Conservation (phyloP, 2,797 vertebrate species). For the Labeo calbasu region DNA sequence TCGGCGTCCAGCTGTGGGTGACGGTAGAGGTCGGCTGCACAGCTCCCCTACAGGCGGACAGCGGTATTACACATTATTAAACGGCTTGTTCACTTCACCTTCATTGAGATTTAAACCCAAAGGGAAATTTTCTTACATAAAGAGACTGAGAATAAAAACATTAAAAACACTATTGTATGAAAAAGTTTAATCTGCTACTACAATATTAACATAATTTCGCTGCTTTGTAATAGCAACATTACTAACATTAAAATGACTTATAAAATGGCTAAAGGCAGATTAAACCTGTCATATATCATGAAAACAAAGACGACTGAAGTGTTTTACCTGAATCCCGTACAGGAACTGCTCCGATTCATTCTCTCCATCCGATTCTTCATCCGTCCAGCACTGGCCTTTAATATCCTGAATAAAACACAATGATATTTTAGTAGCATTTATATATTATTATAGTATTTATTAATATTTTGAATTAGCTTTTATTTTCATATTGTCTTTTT, state of each 20-base stretch:
- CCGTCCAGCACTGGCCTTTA: conserved; percentile 97
- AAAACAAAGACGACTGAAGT: not conserved
- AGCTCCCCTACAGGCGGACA: conserved; percentile 85
- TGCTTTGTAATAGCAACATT: not conserved
- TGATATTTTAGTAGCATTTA: not conserved
- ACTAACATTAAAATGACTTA: not conserved
- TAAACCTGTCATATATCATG: not conserved
- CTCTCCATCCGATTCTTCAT: conserved; percentile 98
- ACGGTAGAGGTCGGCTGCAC: conserved; percentile 95
- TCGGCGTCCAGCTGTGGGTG: conserved; percentile 97
- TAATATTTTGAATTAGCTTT: too few species aligned
- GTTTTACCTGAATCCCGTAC: conserved; percentile 92
- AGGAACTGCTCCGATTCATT: conserved; percentile 97
- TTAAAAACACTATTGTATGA: not conserved
- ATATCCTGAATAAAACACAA: conserved; percentile 82
- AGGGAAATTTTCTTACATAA: not conserved
- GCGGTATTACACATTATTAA: not conserved
- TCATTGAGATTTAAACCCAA: not conserved
- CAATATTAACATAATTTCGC: not conserved
- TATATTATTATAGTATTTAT: not conserved
- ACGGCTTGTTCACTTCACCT: too few species aligned
- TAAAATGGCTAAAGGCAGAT: not conserved
- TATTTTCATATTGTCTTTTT: not conserved
- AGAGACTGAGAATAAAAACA: not conserved
- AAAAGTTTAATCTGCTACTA: not conserved